Conservation (phyloP, 2,888 invertebrate species). For the Neria commutata region DNA sequence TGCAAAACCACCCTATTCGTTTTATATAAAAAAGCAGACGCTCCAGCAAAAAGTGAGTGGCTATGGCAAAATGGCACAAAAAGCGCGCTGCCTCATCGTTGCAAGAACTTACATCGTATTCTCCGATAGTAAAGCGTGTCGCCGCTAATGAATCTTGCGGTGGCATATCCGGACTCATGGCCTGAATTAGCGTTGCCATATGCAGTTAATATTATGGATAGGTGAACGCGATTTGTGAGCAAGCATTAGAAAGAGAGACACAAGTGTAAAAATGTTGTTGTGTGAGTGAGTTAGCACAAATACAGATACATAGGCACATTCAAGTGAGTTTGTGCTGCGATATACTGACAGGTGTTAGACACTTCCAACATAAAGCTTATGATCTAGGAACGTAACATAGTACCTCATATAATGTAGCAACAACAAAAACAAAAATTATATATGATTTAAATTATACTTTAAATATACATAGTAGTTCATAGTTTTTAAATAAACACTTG, state of each 20-base stretch:
- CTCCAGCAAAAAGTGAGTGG: not conserved
- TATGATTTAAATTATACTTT: not conserved
- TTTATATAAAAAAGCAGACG: too few relatives aligned
- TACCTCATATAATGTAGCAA: constrained; percentile 14
- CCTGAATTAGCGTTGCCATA: constrained; percentile 60
- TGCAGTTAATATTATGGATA: constrained; percentile 29
- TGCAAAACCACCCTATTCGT: too few relatives aligned
- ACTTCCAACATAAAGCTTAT: too few relatives aligned
- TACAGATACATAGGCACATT: not conserved
- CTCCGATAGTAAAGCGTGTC: constrained; percentile 76
- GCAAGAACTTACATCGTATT: constrained; percentile 73
- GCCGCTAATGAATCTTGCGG: constrained; percentile 65
- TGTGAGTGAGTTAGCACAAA: not conserved
- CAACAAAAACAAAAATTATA: not conserved
- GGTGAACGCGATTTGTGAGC: constrained; percentile 27
- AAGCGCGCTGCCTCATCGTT: too few relatives aligned
- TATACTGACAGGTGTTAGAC: too few relatives aligned
- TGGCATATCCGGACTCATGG: constrained; percentile 69
- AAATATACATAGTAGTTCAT: not conserved
- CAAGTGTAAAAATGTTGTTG: constrained; percentile 3
- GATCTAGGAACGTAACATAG: too few relatives aligned
- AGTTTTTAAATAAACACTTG: not conserved
- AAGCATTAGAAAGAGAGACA: constrained; percentile 25
- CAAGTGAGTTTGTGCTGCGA: too few relatives aligned
- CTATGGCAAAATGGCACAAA: not conserved